Conservation (phyloP, 2,888 invertebrate species). For the Tachina grossa region DNA sequence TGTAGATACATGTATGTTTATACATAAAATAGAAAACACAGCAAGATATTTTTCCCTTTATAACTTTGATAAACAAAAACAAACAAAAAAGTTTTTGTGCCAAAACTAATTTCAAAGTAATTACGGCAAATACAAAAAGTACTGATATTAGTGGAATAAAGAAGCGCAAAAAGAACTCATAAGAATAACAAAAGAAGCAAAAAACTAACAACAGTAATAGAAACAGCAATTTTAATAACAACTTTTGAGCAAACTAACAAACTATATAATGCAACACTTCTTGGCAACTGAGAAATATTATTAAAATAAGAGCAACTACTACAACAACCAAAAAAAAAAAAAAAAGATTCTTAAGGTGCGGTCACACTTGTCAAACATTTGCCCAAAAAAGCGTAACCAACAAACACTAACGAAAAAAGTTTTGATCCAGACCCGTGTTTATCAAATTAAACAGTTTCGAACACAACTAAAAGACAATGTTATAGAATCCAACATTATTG, state of each 20-base stretch:
- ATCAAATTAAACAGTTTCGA: too few relatives aligned
- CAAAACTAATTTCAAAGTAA: constrained; percentile 81
- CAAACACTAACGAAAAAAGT: too few relatives aligned
- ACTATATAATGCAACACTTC: not conserved
- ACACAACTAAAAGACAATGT: too few relatives aligned
- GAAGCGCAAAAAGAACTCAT: too few relatives aligned
- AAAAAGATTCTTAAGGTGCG: not conserved
- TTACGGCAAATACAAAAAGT: constrained; percentile 80
- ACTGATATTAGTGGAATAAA: constrained; percentile 76
- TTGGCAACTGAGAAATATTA: not conserved
- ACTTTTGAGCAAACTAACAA: constrained; percentile 28
- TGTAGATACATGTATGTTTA: not conserved
- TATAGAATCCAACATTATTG: too few relatives aligned
- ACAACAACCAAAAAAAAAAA: not conserved
- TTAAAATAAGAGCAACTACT: not conserved
- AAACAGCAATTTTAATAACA: constrained; percentile 10
- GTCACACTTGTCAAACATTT: too few relatives aligned
- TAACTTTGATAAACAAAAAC: constrained; percentile 72
- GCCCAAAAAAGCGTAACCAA: too few relatives aligned
- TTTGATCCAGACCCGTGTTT: too few relatives aligned
- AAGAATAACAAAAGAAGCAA: constrained; percentile 24
- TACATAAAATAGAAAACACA: constrained; percentile 28
- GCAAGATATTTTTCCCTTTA: constrained; percentile 65
- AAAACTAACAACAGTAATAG: constrained; percentile 29
- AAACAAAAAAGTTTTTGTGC: constrained; percentile 72